A percentile compares a stretch with the other conserved stretches of the same genome.
Conservation (phyloP, 2,888 invertebrate genomes). For the Zhuqinia jingwanae region DNA sequence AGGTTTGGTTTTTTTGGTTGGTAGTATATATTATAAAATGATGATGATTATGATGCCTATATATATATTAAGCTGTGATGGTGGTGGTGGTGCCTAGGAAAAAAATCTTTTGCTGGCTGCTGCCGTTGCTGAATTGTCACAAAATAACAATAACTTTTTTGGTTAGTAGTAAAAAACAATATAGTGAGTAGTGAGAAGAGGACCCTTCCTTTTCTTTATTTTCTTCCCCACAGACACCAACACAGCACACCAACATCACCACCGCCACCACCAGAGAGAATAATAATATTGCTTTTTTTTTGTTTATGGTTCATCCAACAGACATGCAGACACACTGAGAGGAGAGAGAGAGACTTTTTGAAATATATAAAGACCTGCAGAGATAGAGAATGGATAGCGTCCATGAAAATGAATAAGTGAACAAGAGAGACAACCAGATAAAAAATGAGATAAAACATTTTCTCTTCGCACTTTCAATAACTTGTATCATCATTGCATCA, state of each 20-base stretch:
- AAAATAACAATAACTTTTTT: constrained; percentile 52
- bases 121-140: constrained; percentile 23
- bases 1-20: constrained; percentile 3
- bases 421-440: constrained; percentile 39
- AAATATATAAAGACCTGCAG: constrained; percentile 17
- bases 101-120: constrained; percentile 21
- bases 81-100: constrained; percentile 21
- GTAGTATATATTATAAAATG: background rate
- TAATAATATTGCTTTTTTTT: constrained; percentile 23
- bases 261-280: constrained; percentile 18
- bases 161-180: background rate
- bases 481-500: constrained; percentile 12
- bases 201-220: constrained; percentile 1
- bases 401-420: background rate
- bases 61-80: too few species aligned
- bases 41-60: background rate
- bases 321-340: background rate
- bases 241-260: constrained; percentile 17
- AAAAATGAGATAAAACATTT: constrained; percentile 35
- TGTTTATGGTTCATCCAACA: background rate
- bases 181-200: background rate
- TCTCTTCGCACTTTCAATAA: constrained; percentile 19
- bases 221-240: background rate
- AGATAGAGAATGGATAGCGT: background rate
- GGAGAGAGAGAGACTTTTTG: background rate